Evolutionary conservation across 30 jellyfish, hydroid and myxozoan species (phyloP).

Genomic region (Aurelia aurita): DNA sequence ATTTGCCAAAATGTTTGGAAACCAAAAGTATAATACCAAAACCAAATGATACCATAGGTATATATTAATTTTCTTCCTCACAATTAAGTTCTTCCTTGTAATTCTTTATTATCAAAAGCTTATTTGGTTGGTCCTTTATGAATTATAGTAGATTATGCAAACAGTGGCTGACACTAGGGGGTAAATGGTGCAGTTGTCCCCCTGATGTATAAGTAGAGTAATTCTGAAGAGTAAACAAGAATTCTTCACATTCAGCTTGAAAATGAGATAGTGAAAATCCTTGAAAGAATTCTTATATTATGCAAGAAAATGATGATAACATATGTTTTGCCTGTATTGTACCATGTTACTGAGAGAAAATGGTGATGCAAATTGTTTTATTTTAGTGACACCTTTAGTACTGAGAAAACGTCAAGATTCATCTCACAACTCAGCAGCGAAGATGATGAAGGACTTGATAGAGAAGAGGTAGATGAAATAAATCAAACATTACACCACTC

Average conservation of each 20-base stretch:
- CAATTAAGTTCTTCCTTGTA: too few relatives aligned
- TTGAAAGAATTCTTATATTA: neutral
- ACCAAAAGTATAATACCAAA: neutral
- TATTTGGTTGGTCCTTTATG: too few relatives aligned
- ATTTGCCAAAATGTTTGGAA: neutral
- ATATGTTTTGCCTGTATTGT: neutral
- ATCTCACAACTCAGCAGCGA: constrained; percentile 6
- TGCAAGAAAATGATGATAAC: neutral
- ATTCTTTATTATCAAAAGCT: too few relatives aligned
- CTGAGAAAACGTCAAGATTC: constrained; percentile 14
- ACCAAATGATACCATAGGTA: neutral
- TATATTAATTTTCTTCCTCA: too few relatives aligned
- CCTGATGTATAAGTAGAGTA: too few relatives aligned
- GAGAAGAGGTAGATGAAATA: constrained; percentile 16
- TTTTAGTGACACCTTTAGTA: constrained; percentile 8
- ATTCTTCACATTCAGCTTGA: too few relatives aligned
- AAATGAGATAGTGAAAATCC: too few relatives aligned
- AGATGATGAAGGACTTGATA: constrained; percentile 17
- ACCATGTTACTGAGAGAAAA: neutral
- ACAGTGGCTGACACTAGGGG: constrained; percentile 2
- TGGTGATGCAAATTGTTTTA: neutral
- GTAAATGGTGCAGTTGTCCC: neutral
- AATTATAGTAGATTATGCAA: neutral
- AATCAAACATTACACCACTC: constrained; percentile 8
- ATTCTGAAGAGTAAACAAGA: too few relatives aligned